Base-by-base conservation (phyloP, 2,888 invertebrate genomes). In the Drosophila differens region DNA sequence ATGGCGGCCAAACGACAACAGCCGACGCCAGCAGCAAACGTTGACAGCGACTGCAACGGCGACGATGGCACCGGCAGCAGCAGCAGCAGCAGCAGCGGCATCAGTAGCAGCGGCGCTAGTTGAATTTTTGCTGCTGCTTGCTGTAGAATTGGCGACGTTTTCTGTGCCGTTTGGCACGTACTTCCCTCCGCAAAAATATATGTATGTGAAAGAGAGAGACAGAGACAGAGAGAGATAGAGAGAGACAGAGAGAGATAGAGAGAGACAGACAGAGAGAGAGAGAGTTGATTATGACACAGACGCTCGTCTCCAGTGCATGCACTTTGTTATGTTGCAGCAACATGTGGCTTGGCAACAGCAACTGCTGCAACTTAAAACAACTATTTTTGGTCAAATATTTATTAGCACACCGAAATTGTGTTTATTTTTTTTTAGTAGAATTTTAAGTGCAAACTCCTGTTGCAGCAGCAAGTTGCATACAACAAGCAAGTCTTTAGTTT, bases 1-100 rank as follows among this genome's bases (percentile, higher is more conserved):
- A 92, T 92, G 92, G 92, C 92, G 92, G 92, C 92, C 92, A 92
- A 92, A 92, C 91, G 92, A 91, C 92, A 92, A 92, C 91, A 91
- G 92, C 92, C 91, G 92, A 90, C 89, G 91, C 82, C 89, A 82
- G 78, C 92, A 76, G 86, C 72, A 62, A 51, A 58, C 82, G 51
- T 30, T 58, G 55, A 51, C 54, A n/a, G 35, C 52, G 22, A 65
- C 62, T 10, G 64, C 78, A 60, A 57, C 41, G 30, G 59, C 58
- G 10, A 22, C 28, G 39, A 14, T 16, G 62, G 28, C 54, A 22
- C 25, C 61, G 16, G 53, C 64, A 9, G 59, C 78, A 4, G 55
- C 44, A 4, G 55, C 44, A 1, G 54, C 62, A 1, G 58, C 54
- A 25, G 65, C 53, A 25, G 53, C 64, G 6, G 61, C 78, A 4